Percentiles rank a stretch among this genome's conserved stretches.
These are phyloP conservation scores for Drosophila aff. DNA, from an alignment of 1,140 invertebrate genomes.

Conservation along the genomic window DNA sequence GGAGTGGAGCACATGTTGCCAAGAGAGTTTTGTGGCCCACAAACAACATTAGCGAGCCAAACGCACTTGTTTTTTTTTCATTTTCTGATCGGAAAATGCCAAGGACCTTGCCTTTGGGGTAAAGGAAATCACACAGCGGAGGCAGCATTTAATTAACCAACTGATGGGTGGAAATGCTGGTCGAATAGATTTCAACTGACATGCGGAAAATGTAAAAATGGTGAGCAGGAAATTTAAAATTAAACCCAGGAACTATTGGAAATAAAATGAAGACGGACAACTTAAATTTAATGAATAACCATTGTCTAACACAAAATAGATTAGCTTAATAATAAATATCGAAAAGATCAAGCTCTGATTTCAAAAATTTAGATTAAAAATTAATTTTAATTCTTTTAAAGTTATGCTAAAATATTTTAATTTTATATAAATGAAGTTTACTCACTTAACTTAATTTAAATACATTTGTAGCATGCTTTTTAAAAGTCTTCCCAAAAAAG, in stretches of 20 bases:
- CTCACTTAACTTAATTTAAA: background rate
- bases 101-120: constrained; percentile 29
- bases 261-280: constrained; percentile 9
- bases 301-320: background rate
- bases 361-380: accelerated
- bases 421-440: background rate
- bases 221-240: constrained; percentile 15
- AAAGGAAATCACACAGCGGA: constrained; percentile 27
- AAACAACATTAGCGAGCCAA: constrained; percentile 55
- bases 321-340: background rate
- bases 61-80: constrained; percentile 18
- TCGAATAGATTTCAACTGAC: constrained; percentile 26
- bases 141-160: constrained; percentile 66
- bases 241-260: background rate
- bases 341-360: no score
- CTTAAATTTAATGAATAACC: constrained; percentile 1
- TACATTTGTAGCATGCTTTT: no score
- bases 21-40: constrained; percentile 55
- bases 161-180: constrained; percentile 25
- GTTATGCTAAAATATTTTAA: background rate
- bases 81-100: constrained; percentile 15
- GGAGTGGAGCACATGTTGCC: constrained; percentile 43
- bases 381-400: background rate
- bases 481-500: background rate
- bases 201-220: constrained; percentile 26